Evolutionary conservation across 2,797 vertebrate species (phyloP), one percentile per base, ranked within the genome.

Genomic region (Pseudochirops cupreus): DNA sequence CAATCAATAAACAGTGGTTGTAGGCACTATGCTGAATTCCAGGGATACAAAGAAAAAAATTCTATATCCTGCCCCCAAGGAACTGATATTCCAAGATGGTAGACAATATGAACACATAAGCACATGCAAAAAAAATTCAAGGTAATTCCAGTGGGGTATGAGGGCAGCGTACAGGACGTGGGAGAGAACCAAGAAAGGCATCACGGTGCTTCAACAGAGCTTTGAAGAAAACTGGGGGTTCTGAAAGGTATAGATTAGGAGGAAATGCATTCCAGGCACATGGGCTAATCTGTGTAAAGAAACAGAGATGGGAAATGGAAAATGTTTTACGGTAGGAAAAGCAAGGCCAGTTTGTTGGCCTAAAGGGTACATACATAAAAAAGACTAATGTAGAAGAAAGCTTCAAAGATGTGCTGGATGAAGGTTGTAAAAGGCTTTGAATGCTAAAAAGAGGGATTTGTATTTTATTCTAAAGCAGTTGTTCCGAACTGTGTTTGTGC

Each of bases 91-190:
- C 74, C 11, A 87, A 11, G 74, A 87, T 87, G 39, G 39, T 12
- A 87, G 39, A 26, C 39, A 46, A 50, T 50, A 50, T 4, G 24
- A 87, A 26, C 24, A 87, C 9, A 50, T 50, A 87, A 87, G 26
- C 26, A 4, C 39, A 26, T 26, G 50, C 39, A 50, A 50, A 21
- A 50, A 21, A 50, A 87, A 50, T 50, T 46, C 21, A 50, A 50
- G 74, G 9, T 87, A 26, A 87, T 87, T 87, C 39, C 5, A 1
- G 13, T 11, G 9, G 14, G 24, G 56, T 4, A 21, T 24, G 3
- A 21, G 39, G 2, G 39, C 1, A 2, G 14, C 1, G n/a, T 74
- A 5, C 1, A n/a, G 62, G 5, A 16, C 1, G 5, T 39, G 7
- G n/a, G 18, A 39, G 33, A n/a, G 5, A 18, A 74, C 14, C 16